Evolutionary conservation across 64 coral and sea anemone genomes (phyloP).

Genomic region (Catalaphyllia jardinei): DNA sequence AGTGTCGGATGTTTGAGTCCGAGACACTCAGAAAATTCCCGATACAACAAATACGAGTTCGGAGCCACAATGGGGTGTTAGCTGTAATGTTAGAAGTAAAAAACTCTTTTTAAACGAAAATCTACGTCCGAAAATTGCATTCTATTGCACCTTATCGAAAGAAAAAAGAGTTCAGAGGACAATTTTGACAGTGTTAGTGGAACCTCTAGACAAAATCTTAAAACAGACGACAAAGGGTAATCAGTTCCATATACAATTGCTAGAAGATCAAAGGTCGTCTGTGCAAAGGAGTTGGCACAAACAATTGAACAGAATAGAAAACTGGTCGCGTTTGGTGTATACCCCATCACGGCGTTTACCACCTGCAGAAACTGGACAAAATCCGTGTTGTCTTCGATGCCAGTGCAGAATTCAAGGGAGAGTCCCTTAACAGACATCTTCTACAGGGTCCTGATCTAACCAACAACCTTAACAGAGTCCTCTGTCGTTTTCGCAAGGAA

Average conservation of each 20-base stretch:
- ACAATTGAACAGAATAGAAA: conserved; percentile 18
- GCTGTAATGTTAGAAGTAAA: no score
- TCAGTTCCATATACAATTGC: not conserved
- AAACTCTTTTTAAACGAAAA: no score
- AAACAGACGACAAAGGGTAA: conserved; percentile 16
- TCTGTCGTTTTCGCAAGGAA: conserved; percentile 42
- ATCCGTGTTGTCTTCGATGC: no score
- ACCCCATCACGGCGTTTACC: no score
- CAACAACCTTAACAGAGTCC: conserved; percentile 34
- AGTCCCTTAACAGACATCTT: no score
- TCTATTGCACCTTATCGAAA: not conserved
- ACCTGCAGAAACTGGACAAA: no score
- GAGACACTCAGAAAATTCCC: no score
- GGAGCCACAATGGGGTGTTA: no score
- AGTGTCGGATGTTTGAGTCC: no score
- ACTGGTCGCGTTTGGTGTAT: not conserved
- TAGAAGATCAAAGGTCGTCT: not conserved
- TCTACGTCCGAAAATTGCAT: not conserved
- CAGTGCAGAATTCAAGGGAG: no score
- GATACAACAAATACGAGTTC: no score
- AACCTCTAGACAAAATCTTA: not conserved
- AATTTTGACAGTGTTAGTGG: not conserved
- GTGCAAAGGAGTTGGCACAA: conserved; percentile 1
- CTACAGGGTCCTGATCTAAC: not conserved
- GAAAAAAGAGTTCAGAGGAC: not conserved